Conservation (phyloP, 2,113 vertebrate genomes). For the Salvator merianae region DNA sequence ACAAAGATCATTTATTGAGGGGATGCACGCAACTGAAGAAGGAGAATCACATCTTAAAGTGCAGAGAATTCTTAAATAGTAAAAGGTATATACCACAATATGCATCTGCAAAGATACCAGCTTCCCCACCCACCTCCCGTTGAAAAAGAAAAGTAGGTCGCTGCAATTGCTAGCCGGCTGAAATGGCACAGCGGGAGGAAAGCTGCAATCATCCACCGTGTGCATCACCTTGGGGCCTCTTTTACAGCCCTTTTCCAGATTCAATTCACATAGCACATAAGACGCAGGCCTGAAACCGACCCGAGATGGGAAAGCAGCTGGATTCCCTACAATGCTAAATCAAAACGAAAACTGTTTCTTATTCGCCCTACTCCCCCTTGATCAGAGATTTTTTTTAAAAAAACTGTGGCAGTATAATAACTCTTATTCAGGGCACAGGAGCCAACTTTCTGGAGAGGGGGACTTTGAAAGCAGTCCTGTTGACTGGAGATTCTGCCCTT, state of each 20-base stretch:
- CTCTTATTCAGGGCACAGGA: neutral
- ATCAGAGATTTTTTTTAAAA: neutral
- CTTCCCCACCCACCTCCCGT: neutral
- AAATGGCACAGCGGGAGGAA: conserved; percentile 3
- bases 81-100: neutral
- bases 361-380: neutral
- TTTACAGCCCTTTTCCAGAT: neutral
- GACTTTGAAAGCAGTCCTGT: neutral
- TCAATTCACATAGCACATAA: neutral
- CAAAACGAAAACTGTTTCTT: neutral
- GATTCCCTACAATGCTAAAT: neutral
- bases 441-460: neutral
- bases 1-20: conserved; percentile 51
- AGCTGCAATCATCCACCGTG: neutral
- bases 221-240: neutral
- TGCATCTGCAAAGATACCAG: conserved; percentile 14
- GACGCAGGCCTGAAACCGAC: conserved; percentile 3
- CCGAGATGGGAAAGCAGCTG: neutral
- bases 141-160: neutral
- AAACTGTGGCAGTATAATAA: neutral
- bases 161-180: conserved; percentile 11
- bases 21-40: conserved; percentile 1
- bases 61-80: conserved; percentile 47
- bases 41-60: conserved; percentile 44
- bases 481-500: neutral